phyloP scores from a whole-genome alignment of 2,113 vertebrate genomes.

The Hypanus sabinus region DNA sequence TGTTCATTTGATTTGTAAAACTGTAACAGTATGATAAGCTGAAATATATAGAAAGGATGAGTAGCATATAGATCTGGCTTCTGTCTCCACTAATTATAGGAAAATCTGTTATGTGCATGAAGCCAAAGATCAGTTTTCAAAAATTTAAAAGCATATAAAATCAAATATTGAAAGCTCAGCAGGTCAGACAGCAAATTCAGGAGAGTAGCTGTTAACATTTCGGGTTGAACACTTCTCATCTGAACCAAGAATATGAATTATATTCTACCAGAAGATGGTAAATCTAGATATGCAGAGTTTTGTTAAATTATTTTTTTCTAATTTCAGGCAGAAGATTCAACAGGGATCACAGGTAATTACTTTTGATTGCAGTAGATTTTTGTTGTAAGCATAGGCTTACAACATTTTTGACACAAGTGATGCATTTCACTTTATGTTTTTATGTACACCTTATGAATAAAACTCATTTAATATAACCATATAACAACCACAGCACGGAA shows the following conservation, averaged over 20 bases:
- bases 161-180: too few relatives aligned
- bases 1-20: not conserved
- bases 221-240: too few relatives aligned
- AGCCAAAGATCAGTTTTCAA: not conserved
- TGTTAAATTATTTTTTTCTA: not conserved
- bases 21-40: not conserved
- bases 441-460: too few relatives aligned
- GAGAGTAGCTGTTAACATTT: too few relatives aligned
- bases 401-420: not conserved
- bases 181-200: too few relatives aligned
- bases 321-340: constrained; percentile 20
- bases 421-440: not conserved
- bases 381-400: not conserved
- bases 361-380: not conserved
- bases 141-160: not conserved
- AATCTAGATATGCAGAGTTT: not conserved
- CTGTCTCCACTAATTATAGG: not conserved
- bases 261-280: not conserved
- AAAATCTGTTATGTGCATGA: not conserved
- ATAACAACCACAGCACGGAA: too few relatives aligned
- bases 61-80: not conserved
- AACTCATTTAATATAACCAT: too few relatives aligned
- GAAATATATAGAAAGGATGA: not conserved
- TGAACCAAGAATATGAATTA: not conserved
- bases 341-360: constrained; percentile 23